Evolutionary conservation across 1,140 invertebrate genomes (phyloP), one percentile per base, ranked within the genome.

Genomic region (Hermatobates lingyangjiaoensis): DNA sequence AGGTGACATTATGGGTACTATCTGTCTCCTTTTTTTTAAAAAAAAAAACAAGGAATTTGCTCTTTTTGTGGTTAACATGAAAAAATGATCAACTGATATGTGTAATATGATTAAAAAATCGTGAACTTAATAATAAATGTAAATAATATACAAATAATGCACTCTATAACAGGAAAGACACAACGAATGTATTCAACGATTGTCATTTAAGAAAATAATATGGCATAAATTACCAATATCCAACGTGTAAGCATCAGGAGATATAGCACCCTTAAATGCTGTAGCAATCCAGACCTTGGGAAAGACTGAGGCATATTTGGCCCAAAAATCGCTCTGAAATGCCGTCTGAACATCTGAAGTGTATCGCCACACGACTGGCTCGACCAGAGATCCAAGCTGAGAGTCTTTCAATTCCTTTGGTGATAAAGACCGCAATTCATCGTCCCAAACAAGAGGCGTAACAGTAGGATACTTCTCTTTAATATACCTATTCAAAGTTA

Each of bases 361-460:
- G 44, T 59, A 61, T 12, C 52, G 53, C 68, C 70, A 71, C 3
- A 75, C 65, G 63, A 75, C 71, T 0, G 69, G 68, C 54, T 75
- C 73, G 0, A 75, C 71, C n/a, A 72, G 57, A 3, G 63, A 53
- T 1, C 64, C 66, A 5, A 75, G 52, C n/a, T 61, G 64, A 55
- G 61, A 68, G n/a, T 60, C 66, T 53, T 65, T 60, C 23, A 77
- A 60, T 23, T 62, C 58, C 14, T 62, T 59, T 20, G 61, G 53
- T 3, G 66, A 55, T 44, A 71, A 65, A 14, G 69, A 60, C n/a
- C 74, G 59, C 27, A 79, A 57, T 75, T 80, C 79, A 59, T 80
- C 78, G 60, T 80, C 76, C 78, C 78, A 80, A 57, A 80, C 70
- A 23, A 80, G 64, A 21, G 70, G 66, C 26, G 46, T 57, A 1